Evolutionary conservation across 2,888 invertebrate genomes (phyloP), one percentile per base, ranked within the genome.

Genomic region (Ophioninae sp.): DNA sequence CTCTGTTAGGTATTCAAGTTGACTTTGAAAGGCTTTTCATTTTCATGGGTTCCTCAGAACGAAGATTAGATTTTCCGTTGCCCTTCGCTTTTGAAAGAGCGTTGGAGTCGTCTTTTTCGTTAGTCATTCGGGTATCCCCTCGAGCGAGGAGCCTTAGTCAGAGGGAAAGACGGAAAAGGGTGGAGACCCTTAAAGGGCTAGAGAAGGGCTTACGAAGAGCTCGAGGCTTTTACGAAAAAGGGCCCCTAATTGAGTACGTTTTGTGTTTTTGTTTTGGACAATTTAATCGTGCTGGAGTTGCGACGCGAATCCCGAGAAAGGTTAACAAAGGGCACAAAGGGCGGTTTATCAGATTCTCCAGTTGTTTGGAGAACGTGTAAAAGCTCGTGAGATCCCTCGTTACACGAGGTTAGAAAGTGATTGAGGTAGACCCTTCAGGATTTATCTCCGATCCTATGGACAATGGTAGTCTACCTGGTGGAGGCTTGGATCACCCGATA

Each of bases 311-410:
- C 30, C 30, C 30, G 1, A 30, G 30, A 30, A 61, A 41, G 50
- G 56, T 59, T 56, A 21, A 23, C 30, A 72, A 77, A 73, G 74
- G 65, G 39, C 39, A 69, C 84, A 81, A 82, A 86, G 83, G 62
- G 67, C 44, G 85, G 79, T 79, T 88, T 87, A 88, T 85, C 87
- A 84, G 81, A 86, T 86, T 79, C 39, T 44, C 67, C 37, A 44
- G 78, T 30, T 64, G 56, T 62, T 77, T 75, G 68, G 7, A n/a
- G 65, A 37, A n/a, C 10, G 21, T 6, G 13, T 17, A 50, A 17
- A 13, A 65, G 41, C 76, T 76, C 41, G 17, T 21, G 39, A 37
- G 20, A 23, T 59, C 41, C 37, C 57, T 67, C 67, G 57, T 39
- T 57, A 57, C 17, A 39, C 23, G 13, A 39, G 30, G 65, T 76